phyloP scores from a whole-genome alignment of 2,888 invertebrate genomes.

The Megalurothrips usitatus region DNA sequence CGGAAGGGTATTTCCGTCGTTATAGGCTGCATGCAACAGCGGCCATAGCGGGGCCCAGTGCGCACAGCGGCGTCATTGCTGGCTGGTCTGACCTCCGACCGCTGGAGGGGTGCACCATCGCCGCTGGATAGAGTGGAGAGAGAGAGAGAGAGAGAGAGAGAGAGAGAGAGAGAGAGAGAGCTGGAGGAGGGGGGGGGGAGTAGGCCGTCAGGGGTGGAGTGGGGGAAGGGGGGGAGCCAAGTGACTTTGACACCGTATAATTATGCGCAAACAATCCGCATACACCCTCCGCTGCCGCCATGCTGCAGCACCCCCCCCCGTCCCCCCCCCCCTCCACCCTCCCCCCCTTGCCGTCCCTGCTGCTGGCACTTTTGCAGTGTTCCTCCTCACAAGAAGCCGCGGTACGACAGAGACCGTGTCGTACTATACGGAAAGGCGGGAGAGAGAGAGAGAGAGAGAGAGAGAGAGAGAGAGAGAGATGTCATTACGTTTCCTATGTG shows the following conservation, averaged over 20 bases:
- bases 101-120: not conserved
- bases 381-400: no score
- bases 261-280: conserved; percentile 19
- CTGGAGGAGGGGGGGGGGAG: not conserved
- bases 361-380: no score
- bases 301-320: not conserved
- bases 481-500: no score
- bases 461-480: no score
- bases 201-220: not conserved
- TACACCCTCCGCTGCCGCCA: not conserved
- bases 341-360: not conserved
- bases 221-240: not conserved
- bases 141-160: not conserved
- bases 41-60: not conserved
- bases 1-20: conserved; percentile 27
- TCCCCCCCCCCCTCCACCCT: not conserved
- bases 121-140: no score
- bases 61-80: not conserved
- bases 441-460: no score
- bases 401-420: no score
- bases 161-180: not conserved
- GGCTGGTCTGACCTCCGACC: not conserved
- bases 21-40: conserved; percentile 18
- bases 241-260: conserved; percentile 8
- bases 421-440: no score